These are phyloP conservation scores for Drosophila subsilvestris DNA, from an alignment of 2,888 invertebrate species.

Conservation along the genomic window DNA sequence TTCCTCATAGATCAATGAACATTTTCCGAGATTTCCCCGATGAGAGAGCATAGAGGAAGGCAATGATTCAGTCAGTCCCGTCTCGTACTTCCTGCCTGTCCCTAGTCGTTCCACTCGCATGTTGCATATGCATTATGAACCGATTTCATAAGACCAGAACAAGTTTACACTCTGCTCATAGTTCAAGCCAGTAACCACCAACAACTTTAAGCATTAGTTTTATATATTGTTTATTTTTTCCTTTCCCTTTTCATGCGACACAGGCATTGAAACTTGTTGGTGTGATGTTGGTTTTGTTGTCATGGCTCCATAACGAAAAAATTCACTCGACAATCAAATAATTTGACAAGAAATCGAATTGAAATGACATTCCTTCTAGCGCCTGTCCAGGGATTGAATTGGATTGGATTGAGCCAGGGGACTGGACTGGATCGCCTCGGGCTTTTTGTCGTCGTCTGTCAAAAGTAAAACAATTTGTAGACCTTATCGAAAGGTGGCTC, in stretches of 20 bases:
- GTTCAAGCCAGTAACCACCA: conserved; percentile 27
- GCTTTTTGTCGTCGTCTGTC: conserved; percentile 61
- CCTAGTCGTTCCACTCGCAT: conserved; percentile 34
- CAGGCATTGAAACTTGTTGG: conserved; percentile 51
- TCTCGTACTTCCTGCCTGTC: conserved; percentile 37
- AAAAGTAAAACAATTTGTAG: conserved; percentile 55
- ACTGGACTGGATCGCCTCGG: conserved; percentile 39
- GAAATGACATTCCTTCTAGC: conserved; percentile 68
- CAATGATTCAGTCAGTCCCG: conserved; percentile 17
- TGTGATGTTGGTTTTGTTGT: conserved; percentile 37
- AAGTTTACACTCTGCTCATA: conserved; percentile 59
- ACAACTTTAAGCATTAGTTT: conserved; percentile 54
- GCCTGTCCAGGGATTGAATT: conserved; percentile 48
- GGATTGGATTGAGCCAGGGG: no score
- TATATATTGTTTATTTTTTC: conserved; percentile 54
- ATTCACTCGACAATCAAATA: conserved; percentile 70
- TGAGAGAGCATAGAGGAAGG: conserved; percentile 6
- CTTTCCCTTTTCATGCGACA: conserved; percentile 65
- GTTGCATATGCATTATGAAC: conserved; percentile 52
- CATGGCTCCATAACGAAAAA: conserved; percentile 27
- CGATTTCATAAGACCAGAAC: conserved; percentile 60
- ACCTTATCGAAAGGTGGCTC: conserved; percentile 66
- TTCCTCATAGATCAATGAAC: no score
- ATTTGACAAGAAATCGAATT: conserved; percentile 52
- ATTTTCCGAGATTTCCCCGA: no score